Evolutionary conservation across 2,113 vertebrate genomes (phyloP).

Genomic region (Spea bombifrons): DNA sequence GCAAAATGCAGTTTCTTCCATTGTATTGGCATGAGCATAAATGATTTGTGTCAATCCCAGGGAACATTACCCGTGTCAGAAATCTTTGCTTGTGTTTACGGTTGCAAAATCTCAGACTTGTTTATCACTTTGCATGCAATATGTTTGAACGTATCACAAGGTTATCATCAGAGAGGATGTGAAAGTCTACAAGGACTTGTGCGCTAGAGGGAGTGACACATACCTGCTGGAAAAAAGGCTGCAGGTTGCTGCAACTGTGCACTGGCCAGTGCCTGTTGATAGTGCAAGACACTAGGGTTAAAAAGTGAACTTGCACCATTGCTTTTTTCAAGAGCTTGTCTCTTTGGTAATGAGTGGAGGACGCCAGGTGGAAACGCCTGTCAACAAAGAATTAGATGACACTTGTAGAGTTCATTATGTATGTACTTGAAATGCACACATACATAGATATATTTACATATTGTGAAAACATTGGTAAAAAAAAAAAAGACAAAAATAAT

Average conservation of each 20-base stretch:
- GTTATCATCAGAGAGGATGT: too few relatives aligned
- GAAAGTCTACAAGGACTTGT: too few relatives aligned
- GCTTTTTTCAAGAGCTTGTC: constrained; percentile 95
- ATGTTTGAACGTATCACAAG: too few relatives aligned
- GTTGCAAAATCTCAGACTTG: too few relatives aligned
- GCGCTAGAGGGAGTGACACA: constrained; percentile 45
- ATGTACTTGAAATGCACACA: constrained; percentile 57
- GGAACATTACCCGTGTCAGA: too few relatives aligned
- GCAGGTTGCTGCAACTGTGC: constrained; percentile 90
- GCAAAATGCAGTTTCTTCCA: too few relatives aligned
- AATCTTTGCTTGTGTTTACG: too few relatives aligned
- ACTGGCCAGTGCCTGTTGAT: constrained; percentile 94
- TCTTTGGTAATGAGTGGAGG: constrained; percentile 98
- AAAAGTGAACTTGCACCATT: constrained; percentile 88
- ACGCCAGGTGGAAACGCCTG: constrained; percentile 93
- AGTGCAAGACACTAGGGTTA: constrained; percentile 95
- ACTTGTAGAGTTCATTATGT: constrained; percentile 54
- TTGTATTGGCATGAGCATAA: too few relatives aligned
- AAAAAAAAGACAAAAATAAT: constrained; percentile 41
- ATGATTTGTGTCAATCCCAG: too few relatives aligned
- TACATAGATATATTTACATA: constrained; percentile 8
- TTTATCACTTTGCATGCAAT: too few relatives aligned
- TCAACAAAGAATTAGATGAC: constrained; percentile 58
- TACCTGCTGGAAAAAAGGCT: constrained; percentile 95
- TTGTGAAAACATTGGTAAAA: constrained; percentile 35